These are phyloP conservation scores for Melanchra persicariae DNA, from an alignment of 2,888 invertebrate genomes.

Conservation along the genomic window DNA sequence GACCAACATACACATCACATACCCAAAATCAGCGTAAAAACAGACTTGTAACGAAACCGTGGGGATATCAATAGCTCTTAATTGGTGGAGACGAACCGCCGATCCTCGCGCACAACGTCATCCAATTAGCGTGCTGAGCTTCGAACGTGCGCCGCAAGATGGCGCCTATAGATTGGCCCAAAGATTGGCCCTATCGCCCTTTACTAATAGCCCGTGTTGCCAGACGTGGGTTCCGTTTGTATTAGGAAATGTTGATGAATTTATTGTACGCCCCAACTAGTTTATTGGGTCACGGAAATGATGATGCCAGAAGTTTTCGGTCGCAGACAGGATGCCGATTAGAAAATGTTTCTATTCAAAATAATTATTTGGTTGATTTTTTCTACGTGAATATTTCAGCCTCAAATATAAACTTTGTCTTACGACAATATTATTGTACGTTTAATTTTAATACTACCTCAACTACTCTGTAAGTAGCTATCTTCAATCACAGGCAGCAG, in stretches of 20 bases:
- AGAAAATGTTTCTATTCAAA: background rate
- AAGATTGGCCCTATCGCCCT: conserved; percentile 52
- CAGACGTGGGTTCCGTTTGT: conserved; percentile 47
- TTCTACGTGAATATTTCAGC: background rate
- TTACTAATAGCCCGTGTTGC: conserved; percentile 48
- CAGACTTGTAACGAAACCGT: conserved; percentile 63
- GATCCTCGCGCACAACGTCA: conserved; percentile 62
- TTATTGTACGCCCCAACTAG: conserved; percentile 30
- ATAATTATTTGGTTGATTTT: background rate
- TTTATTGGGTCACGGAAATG: conserved; percentile 25
- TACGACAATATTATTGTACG: background rate
- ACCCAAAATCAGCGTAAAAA: conserved; percentile 35
- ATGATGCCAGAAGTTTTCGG: conserved; percentile 18
- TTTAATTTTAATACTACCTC: background rate
- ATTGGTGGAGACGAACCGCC: conserved; percentile 66
- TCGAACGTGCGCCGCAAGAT: conserved; percentile 62
- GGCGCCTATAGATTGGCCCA: conserved; percentile 65
- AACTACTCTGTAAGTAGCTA: background rate
- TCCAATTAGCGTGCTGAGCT: conserved; percentile 72
- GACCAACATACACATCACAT: conserved; percentile 47
- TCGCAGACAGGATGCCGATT: conserved; percentile 1
- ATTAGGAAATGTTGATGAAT: conserved; percentile 56
- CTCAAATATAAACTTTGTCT: background rate
- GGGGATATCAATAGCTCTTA: conserved; percentile 73
- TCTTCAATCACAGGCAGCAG: background rate